Evolutionary conservation across 2,797 vertebrate species (phyloP).

Genomic region (Sebastes taczanowskii): DNA sequence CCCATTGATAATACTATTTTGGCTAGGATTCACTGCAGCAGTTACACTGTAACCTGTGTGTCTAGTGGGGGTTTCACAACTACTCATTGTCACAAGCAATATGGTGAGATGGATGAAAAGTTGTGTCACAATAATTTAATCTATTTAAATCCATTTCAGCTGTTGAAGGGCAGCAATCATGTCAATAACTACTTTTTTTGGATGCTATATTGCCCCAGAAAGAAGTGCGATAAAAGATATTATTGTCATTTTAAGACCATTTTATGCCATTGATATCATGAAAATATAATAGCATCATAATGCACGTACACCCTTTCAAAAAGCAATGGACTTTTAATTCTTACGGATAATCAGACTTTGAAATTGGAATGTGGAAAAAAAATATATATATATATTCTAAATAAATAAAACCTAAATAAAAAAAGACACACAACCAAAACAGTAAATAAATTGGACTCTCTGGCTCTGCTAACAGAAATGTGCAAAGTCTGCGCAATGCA

Average conservation of each 20-base stretch:
- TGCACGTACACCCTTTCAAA: background rate
- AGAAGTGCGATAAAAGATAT: background rate
- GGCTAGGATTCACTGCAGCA: background rate
- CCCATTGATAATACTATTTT: background rate
- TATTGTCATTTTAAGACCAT: background rate
- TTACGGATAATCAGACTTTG: background rate
- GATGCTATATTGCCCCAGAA: background rate
- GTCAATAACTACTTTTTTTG: background rate
- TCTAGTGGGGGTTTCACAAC: background rate
- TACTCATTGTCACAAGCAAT: background rate
- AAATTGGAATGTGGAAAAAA: background rate
- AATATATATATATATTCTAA: background rate
- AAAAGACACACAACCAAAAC: background rate
- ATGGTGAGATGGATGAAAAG: background rate
- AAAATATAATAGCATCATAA: background rate
- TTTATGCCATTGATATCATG: background rate
- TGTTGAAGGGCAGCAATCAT: background rate
- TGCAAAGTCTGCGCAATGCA: too few species aligned
- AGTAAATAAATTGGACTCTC: background rate
- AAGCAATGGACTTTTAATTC: background rate
- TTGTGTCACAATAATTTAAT: background rate
- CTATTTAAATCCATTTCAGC: background rate
- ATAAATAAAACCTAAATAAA: background rate
- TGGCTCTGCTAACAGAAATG: background rate
- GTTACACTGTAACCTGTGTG: background rate